Percentiles rank a stretch among this genome's conserved stretches.
Conservation (phyloP, 2,113 vertebrate species). For the Pelmatolapia mariae region DNA sequence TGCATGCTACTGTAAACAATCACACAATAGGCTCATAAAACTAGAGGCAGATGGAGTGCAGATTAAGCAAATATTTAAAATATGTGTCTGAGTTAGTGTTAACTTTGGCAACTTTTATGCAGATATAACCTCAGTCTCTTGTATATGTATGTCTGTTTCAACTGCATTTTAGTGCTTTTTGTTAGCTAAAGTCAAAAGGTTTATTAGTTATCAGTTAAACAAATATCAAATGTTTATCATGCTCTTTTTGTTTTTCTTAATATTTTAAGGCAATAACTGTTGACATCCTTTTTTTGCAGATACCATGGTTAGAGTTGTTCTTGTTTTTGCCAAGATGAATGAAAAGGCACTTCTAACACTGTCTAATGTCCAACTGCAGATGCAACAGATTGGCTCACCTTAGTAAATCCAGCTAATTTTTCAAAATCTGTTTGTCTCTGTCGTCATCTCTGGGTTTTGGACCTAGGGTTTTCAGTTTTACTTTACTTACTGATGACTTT, state of each 20-base stretch:
- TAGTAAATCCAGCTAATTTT: background rate
- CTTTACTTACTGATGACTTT: background rate
- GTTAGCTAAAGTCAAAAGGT: background rate
- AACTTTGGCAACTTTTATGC: background rate
- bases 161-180: background rate
- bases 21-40: background rate
- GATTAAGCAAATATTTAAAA: background rate
- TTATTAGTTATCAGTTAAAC: background rate
- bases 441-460: background rate
- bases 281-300: background rate
- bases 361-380: background rate
- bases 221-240: background rate
- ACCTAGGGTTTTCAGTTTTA: background rate
- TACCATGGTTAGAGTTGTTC: background rate
- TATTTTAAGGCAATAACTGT: background rate
- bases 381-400: background rate
- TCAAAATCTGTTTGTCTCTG: background rate
- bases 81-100: background rate
- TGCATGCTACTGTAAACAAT: conserved; percentile 54
- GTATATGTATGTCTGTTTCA: background rate
- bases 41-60: background rate
- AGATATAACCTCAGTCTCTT: background rate
- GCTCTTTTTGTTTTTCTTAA: background rate
- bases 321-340: background rate
- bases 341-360: background rate